Base-by-base conservation (phyloP, 2,888 invertebrate genomes). In the Hypsopygia costalis region DNA sequence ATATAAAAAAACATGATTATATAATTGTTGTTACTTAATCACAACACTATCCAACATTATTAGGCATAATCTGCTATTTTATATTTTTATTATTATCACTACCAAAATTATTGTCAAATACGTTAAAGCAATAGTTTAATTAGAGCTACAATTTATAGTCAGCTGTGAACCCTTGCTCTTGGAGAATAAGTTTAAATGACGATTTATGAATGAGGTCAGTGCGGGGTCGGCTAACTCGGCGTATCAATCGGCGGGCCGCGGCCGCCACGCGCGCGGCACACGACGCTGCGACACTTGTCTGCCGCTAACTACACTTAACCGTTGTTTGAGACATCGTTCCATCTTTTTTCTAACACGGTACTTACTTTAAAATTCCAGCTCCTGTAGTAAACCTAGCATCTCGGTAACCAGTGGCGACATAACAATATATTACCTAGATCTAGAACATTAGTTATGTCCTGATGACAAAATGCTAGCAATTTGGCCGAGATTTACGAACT, bases 151-250 rank as follows among this genome's bases (percentile, higher is more conserved):
- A 70, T 62, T 67, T 72, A 73, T 69, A 58, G 66, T 55, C 52
- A 55, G 55, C 52, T 54, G 60, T 57, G 60, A 70, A 75, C 74
- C 75, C 69, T 66, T 72, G 74, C 63, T 77, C 77, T 72, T 75
- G 62, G 62, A 67, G 62, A 74, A 70, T 69, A 70, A 75, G 70
- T 75, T 77, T 81, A 79, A 81, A 82, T 80, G 76, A 79, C 64
- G 70, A 85, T 85, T 86, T 86, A 86, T 82, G 83, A 80, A 81
- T 80, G 82, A 80, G 86, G 85, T 86, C 86, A 82, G 67, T 64
- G 69, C 66, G 74, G 69, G 81, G 80, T 78, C 75, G 65, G 59
- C 59, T 65, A 66, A 68, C 73, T 69, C 67, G 56, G 65, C 58
- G 64, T 67, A 72, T 69, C 68, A 69, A 66, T 70, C 65, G 57